Evolutionary conservation across 2,797 vertebrate species (phyloP).

Genomic region (Anguilla obscura): DNA sequence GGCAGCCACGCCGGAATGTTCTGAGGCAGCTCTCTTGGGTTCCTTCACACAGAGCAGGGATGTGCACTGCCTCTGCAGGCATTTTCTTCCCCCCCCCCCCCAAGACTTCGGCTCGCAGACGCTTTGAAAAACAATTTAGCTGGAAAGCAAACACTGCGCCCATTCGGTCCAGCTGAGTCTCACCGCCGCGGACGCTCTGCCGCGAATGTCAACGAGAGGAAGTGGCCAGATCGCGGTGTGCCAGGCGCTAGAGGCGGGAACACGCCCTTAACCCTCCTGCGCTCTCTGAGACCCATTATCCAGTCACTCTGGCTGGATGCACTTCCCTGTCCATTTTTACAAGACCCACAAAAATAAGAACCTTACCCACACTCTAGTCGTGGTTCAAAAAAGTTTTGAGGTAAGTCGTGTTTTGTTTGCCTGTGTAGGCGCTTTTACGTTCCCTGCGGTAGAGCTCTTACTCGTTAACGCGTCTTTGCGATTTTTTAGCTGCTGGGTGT

Average conservation of each 20-base stretch:
- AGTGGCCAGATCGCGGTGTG: neutral
- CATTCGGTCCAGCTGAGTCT: slow-evolving; percentile 42
- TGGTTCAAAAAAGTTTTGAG: neutral
- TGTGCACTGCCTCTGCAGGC: neutral
- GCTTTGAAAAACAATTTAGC: slow-evolving; percentile 54
- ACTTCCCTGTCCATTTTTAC: neutral
- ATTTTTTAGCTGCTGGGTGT: neutral
- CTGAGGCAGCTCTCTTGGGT: neutral
- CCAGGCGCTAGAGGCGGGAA: slow-evolving; percentile 9
- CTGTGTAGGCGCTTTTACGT: neutral
- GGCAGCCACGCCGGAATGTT: neutral
- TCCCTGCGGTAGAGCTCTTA: neutral
- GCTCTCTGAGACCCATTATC: neutral
- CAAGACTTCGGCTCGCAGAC: slow-evolving; percentile 58
- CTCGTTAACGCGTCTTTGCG: neutral
- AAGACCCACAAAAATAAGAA: neutral
- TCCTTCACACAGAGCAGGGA: neutral
- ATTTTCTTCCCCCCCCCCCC: neutral
- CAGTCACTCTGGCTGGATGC: neutral
- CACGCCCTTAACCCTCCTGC: neutral
- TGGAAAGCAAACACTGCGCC: slow-evolving; percentile 44
- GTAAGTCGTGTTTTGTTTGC: neutral
- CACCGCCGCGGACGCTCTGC: slow-evolving; percentile 39
- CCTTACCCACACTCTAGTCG: neutral
- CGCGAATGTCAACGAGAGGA: slow-evolving; percentile 37